Percentiles rank a stretch among this genome's conserved stretches.
Conservation (phyloP, 2,888 invertebrate genomes). For the Tortrix viridana region DNA sequence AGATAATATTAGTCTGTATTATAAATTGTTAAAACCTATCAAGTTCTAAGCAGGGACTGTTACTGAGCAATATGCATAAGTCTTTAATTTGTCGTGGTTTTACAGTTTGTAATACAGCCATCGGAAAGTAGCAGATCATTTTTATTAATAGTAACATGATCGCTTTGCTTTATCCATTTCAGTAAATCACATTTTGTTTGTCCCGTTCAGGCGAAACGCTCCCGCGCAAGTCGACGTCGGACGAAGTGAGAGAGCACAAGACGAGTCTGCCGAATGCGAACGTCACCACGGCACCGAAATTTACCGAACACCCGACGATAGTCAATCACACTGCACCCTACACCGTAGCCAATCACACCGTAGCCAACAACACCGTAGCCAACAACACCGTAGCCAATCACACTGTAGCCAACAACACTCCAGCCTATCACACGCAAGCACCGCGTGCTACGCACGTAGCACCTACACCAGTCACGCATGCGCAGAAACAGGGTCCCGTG, state of each 20-base stretch:
- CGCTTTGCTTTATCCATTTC: constrained; percentile 8
- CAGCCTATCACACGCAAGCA: constrained; percentile 58
- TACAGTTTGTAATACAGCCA: too few species aligned
- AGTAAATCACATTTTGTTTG: constrained; percentile 25
- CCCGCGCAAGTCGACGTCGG: constrained; percentile 73
- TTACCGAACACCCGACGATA: constrained; percentile 52
- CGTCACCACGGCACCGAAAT: constrained; percentile 53
- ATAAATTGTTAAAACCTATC: too few species aligned
- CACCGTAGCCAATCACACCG: constrained; percentile 33
- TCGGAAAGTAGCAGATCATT: too few species aligned
- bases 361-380: background rate
- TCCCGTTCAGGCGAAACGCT: constrained; percentile 60
- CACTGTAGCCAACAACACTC: constrained; percentile 31
- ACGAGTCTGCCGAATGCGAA: constrained; percentile 71
- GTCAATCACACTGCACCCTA: constrained; percentile 28
- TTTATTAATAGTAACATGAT: background rate
- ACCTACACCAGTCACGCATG: constrained; percentile 42
- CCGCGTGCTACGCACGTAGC: constrained; percentile 43
- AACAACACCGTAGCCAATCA: background rate
- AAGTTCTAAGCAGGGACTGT: too few species aligned
- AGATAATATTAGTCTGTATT: too few species aligned
- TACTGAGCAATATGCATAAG: too few species aligned
- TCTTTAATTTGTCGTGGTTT: too few species aligned
- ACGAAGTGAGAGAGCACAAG: constrained; percentile 77
- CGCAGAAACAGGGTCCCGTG: constrained; percentile 27